Evolutionary conservation across 2,797 vertebrate species (phyloP), one percentile per base, ranked within the genome.

Genomic region (Fistularia commersonii): DNA sequence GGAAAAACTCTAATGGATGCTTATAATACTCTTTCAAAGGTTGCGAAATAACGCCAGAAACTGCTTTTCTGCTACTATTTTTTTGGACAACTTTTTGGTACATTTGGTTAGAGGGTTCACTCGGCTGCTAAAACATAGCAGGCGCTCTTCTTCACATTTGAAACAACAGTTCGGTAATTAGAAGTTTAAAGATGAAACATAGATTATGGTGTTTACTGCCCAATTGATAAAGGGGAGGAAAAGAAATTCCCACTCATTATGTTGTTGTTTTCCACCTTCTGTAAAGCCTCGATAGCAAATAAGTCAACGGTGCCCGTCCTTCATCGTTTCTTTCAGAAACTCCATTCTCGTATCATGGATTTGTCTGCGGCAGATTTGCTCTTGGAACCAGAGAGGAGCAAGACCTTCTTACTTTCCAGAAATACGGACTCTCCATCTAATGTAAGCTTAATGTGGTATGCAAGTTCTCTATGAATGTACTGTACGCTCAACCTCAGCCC

Each of bases 331-430:
- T 83, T 83, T 60, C 81, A 95, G 94, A 94, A 94, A 86, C 91
- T 95, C 72, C 92, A 93, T 71, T 94, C 92, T 3, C 82, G 85
- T 68, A 91, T 93, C 87, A 79, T 93, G 83, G 91, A 91, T 84
- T 88, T 94, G 74, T 94, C 92, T 7, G 90, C 92, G 6, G 88
- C 91, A 37, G 93, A 94, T 77, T 70, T 95, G 72, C 88, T 93
- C 8, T 79, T 91, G 69, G 91, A 94, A 63, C 82, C 81, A 0
- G 92, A 93, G 62, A 72, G 79, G 23, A 93, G 83, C 84, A 89
- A 81, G 58, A 84, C 86, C 66, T 80, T 88, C 75, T 64, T 85
- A 32, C 89, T 81, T 45, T 80, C 89, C 67, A 84, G 48, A 69
- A 79, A 76, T 43, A 72, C 80, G 3, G 90, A 91, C 62, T 86